phyloP scores from a whole-genome alignment of 2,113 vertebrate genomes.

The Heptranchias perlo region DNA sequence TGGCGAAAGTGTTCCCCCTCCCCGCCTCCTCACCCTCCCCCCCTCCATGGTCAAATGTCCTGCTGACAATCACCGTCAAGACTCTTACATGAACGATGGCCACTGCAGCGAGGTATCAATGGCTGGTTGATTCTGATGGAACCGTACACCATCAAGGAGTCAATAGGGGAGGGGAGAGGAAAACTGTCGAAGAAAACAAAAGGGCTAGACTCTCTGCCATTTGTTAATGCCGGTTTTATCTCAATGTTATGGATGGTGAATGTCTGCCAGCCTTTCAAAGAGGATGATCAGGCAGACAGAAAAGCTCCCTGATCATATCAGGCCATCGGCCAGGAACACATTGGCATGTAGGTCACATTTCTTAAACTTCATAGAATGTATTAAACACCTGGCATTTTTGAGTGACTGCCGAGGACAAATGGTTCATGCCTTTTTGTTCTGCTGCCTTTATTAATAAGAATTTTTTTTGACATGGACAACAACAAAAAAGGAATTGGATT shows the following conservation, averaged over 20 bases:
- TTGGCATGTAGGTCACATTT: neutral
- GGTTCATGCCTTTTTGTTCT: neutral
- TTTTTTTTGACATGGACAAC: neutral
- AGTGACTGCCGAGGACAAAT: neutral
- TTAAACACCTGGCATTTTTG: slow-evolving; percentile 16
- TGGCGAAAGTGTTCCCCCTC: neutral
- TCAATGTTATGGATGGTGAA: neutral
- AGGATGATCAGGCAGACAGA: neutral
- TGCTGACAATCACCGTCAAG: neutral
- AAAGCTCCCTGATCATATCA: neutral
- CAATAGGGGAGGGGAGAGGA: neutral
- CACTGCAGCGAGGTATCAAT: neutral
- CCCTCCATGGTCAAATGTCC: neutral
- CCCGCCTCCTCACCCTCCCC: neutral
- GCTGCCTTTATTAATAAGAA: neutral
- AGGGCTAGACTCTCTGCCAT: neutral
- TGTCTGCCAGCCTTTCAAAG: neutral
- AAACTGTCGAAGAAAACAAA: neutral
- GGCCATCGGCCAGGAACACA: neutral
- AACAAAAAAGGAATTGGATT: neutral
- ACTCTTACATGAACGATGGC: neutral
- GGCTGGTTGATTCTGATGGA: neutral
- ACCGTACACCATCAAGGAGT: neutral
- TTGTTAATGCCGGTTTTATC: neutral
- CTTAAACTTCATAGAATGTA: neutral